Percentiles rank a stretch among this genome's conserved stretches.
phyloP scores from a whole-genome alignment of 2,113 vertebrate species.

The Hylia prasina region DNA sequence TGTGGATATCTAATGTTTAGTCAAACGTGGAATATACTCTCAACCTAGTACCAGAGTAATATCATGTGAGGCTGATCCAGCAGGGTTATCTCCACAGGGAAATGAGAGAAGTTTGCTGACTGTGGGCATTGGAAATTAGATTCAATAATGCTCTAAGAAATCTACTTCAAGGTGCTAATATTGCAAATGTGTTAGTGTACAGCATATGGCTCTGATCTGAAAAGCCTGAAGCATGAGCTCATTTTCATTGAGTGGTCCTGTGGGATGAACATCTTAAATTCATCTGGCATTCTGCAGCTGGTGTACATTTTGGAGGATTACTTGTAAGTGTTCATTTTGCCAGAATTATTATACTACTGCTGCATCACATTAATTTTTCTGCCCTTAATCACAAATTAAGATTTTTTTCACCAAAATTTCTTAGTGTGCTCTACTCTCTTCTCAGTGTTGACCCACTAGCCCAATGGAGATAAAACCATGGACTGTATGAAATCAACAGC shows the following conservation, averaged over 20 bases:
- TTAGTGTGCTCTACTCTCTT: background rate
- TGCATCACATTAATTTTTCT: background rate
- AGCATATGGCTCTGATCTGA: slow-evolving; percentile 30
- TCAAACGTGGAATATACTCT: background rate
- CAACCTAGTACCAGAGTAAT: background rate
- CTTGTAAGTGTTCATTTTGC: background rate
- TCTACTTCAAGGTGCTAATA: background rate
- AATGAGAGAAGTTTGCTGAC: background rate
- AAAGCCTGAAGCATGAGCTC: background rate
- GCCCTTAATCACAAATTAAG: background rate
- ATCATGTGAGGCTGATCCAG: background rate
- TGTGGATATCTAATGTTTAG: background rate
- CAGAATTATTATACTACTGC: background rate
- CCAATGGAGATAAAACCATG: background rate
- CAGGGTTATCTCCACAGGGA: background rate
- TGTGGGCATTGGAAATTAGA: background rate
- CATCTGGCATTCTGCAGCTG: slow-evolving; percentile 34
- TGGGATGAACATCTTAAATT: slow-evolving; percentile 21
- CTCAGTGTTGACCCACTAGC: background rate
- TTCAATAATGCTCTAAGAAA: background rate
- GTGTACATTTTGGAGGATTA: background rate
- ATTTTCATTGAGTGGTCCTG: slow-evolving; percentile 10
- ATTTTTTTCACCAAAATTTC: background rate
- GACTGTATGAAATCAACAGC: background rate
- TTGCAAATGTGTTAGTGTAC: background rate